Evolutionary conservation across 2,888 invertebrate genomes (phyloP), one percentile per base, ranked within the genome.

Genomic region (Platypus cylindrus): DNA sequence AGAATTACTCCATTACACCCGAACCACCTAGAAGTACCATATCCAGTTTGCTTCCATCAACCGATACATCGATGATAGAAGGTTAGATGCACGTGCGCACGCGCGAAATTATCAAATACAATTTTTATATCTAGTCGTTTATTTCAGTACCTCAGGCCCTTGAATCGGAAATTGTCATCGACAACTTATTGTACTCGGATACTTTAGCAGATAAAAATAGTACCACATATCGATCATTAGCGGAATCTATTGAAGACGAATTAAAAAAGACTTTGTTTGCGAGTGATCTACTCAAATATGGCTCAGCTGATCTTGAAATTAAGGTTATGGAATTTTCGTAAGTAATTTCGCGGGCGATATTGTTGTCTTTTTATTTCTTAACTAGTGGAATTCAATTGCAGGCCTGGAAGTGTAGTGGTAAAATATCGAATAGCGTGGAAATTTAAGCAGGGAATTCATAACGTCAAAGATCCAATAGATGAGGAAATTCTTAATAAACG

Each of bases 381-480:
- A 20, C 12, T 24, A 24, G n/a, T 24, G 4, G 4, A 11, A 24
- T 20, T 9, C 5, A 45, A 40, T 63, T 67, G 38, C 63, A 78
- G 78, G 48, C 65, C 71, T 34, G 78, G 78, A 40, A 77, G 77
- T 38, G 65, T 79, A 28, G 62, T 75, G 24, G 73, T 72, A 3
- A 73, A 70, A 40, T 78, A 75, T 57, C 65, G 78, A 48, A 64
- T 79, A 18, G 71, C 71, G 33, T 79, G 78, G 79, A 63, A 62
- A 33, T 69, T 71, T 37, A 71, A 70, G 50, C 51, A 63, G 17
- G 62, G 62, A 2, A 60, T 64, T 41, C 53, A 59, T 13, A 58
- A 59, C 33, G 52, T 60, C 16, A 63, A 65, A 36, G 68, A 73
- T 38, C 64, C 70, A 3, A 60, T 75, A 8, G 66, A 65, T 34